Evolutionary conservation across 2,113 vertebrate species (phyloP).

Genomic region (Sphaerodactylus townsendi): DNA sequence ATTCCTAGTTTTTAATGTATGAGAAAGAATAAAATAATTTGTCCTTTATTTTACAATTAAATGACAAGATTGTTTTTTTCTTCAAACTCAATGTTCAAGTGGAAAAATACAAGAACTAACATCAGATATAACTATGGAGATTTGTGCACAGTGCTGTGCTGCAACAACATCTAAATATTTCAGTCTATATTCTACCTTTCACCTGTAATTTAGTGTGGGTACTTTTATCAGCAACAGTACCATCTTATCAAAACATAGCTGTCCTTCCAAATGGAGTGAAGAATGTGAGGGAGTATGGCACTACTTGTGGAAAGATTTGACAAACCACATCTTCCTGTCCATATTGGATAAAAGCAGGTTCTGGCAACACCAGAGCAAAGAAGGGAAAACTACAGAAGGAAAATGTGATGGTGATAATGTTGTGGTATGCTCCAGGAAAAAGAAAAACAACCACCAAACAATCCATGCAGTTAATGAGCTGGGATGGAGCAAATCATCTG

Average conservation of each 20-base stretch:
- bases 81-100: not conserved
- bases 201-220: not conserved
- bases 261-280: not conserved
- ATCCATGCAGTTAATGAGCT: not conserved
- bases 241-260: not conserved
- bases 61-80: not conserved
- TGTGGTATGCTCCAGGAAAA: too few relatives aligned
- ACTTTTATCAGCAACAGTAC: not conserved
- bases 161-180: not conserved
- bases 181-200: not conserved
- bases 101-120: not conserved
- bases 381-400: too few relatives aligned
- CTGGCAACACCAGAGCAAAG: too few relatives aligned
- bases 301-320: too few relatives aligned
- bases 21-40: not conserved
- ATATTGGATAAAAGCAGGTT: too few relatives aligned
- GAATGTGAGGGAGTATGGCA: too few relatives aligned
- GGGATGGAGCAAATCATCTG: too few relatives aligned
- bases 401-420: too few relatives aligned
- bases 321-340: too few relatives aligned
- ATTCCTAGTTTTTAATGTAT: not conserved
- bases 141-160: not conserved
- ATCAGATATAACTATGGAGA: not conserved
- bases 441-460: too few relatives aligned
- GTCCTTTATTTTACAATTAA: not conserved